Percentiles rank a stretch among this genome's conserved stretches.
Evolutionary conservation across 2,113 vertebrate species (phyloP).

Genomic region (Pavo muticus): DNA sequence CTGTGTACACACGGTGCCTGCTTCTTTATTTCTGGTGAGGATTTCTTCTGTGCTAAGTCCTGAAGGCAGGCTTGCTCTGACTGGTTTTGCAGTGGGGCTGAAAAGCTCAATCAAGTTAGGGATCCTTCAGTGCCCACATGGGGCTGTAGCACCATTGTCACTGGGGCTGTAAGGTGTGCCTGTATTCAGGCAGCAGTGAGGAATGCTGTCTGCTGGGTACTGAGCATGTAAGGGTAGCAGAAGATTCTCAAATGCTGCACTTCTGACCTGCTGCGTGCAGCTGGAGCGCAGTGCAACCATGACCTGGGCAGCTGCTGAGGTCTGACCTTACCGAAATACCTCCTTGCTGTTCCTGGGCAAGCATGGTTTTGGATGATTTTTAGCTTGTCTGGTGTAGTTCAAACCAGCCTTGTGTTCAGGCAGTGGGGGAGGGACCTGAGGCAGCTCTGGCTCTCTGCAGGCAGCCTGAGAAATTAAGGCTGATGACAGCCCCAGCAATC

Average conservation of each 20-base stretch:
- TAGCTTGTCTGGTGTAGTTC: not conserved
- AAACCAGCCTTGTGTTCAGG: fast-evolving
- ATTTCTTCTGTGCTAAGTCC: not conserved
- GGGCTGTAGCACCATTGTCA: fast-evolving
- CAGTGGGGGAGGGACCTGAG: not conserved
- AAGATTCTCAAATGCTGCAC: fast-evolving
- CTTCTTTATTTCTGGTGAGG: not conserved
- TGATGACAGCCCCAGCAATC: fast-evolving
- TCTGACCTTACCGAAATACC: fast-evolving
- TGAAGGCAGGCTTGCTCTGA: not conserved
- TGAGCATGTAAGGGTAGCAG: fast-evolving
- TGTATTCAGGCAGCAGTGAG: not conserved
- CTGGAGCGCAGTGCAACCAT: not conserved
- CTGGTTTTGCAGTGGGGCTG: not conserved
- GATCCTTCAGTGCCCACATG: fast-evolving
- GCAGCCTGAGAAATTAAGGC: not conserved
- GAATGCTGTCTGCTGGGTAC: fast-evolving
- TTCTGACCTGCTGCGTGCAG: fast-evolving
- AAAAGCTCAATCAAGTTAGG: not conserved
- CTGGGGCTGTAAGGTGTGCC: fast-evolving
- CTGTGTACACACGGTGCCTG: fast-evolving
- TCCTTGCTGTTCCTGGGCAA: not conserved
- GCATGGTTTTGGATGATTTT: fast-evolving
- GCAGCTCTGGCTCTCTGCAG: not conserved
- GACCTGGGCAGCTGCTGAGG: not conserved